These are phyloP conservation scores for Orchestes rusci DNA, from an alignment of 2,888 invertebrate genomes.

Conservation along the genomic window DNA sequence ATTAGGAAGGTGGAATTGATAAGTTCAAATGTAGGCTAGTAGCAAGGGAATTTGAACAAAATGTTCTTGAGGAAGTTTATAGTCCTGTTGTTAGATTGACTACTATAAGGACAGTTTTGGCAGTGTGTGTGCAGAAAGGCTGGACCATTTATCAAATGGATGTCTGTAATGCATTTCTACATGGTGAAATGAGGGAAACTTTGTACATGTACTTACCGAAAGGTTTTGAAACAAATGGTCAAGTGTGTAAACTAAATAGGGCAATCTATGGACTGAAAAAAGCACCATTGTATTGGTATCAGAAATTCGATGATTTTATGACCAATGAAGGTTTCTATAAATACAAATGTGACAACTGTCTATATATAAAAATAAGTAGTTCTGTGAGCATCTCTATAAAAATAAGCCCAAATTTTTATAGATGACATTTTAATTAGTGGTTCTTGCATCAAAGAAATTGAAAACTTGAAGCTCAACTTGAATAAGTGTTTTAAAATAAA, in stretches of 20 bases:
- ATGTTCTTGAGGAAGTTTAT: slow-evolving; percentile 4
- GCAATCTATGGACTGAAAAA: background rate
- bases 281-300: slow-evolving; percentile 2
- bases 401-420: slow-evolving; percentile 18
- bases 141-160: slow-evolving; percentile 6
- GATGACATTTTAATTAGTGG: slow-evolving; percentile 2
- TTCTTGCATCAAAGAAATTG: background rate
- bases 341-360: slow-evolving; percentile 22
- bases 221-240: background rate
- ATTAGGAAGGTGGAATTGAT: background rate
- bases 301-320: background rate
- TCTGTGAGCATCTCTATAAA: background rate
- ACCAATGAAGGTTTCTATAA: background rate
- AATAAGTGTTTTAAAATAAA: slow-evolving; percentile 13
- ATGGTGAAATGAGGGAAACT: background rate
- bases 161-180: slow-evolving; percentile 5
- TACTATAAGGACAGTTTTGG: slow-evolving; percentile 1
- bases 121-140: background rate
- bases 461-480: background rate
- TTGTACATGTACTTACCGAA: slow-evolving; percentile 5
- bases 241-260: slow-evolving; percentile 3
- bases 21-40: slow-evolving; percentile 4
- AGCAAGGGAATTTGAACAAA: slow-evolving; percentile 4
- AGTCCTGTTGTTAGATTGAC: slow-evolving; percentile 4
- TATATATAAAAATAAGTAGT: slow-evolving; percentile 11